Base-by-base conservation (phyloP, 92 coral and sea anemone genomes). In the Palythoa heliodiscus region DNA sequence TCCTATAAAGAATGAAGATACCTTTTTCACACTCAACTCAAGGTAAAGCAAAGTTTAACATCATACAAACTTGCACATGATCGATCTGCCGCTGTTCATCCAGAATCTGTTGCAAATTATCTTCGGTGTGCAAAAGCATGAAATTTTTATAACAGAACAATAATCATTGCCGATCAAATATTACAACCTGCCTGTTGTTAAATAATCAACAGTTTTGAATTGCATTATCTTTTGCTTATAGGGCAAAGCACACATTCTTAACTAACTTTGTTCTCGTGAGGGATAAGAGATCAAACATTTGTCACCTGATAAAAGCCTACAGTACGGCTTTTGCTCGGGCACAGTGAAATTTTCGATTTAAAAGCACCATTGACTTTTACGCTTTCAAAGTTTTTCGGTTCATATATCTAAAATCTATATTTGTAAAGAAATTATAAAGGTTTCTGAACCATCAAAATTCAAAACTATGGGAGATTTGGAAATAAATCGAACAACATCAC, bases 111-210 rank as follows among this genome's bases (percentile, higher is more conserved):
- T 79, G 83, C 83, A 63, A 79, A 64, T 79, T 79, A 79, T 61
- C 73, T 70, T 50, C 74, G 66, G 61, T 66, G 84, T 80, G 75
- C 73, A 67, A 80, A 68, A 80, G 73, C 84, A 80, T 66, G 75
- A 80, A 80, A 80, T 80, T 80, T 80, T 67, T 64, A 80, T 80
- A 80, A 70, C 73, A 63, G 74, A 67, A 80, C 84, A 80, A 63
- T 24, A 23, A 48, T n/a, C 40, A 66, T 29, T 64, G 43, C 16
- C 73, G 84, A 80, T 66, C 75, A 80, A 80, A 50, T 52, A 64
- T 80, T 67, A 29, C 84, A 40, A 66, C 73, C 57, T 80, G 84
- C 72, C 39, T 48, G 75, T 64, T 48, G 84, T 48, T 80, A 66
- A 80, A 80, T 64, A 80, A 80, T 80, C 47, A 52, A 47, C 57